Evolutionary conservation across 2,113 vertebrate genomes (phyloP), one percentile per base, ranked within the genome.

Genomic region (Nothobranchius furzeri): DNA sequence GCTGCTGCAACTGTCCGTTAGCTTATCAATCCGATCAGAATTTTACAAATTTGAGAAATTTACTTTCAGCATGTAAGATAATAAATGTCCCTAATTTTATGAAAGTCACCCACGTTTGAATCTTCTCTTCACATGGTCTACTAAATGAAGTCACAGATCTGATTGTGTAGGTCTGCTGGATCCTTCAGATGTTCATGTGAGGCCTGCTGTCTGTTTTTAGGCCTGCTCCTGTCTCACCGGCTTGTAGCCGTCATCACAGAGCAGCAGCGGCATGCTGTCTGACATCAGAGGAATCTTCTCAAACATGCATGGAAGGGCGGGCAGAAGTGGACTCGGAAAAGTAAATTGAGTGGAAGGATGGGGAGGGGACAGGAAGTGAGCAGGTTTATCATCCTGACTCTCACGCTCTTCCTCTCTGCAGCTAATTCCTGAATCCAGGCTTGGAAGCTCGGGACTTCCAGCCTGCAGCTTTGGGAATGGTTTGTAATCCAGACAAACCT

Each of bases 361-460:
- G 8, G 50, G 49, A 36, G 77, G 47, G 56, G 45, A 53, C 12
- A 43, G 46, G 36, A 76, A 60, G 20, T 6, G 14, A 2, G 59
- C 70, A 2, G 60, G 9, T 0, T 1, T 1, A 0, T 74, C 78
- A 36, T 79, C 82, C 49, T 78, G 68, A 13, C 3, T 76, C 70
- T 76, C 75, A 60, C 64, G 73, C 66, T 75, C 75, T 57, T 76
- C 66, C 0, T 24, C 30, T 5, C 52, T 73, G 0, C 60, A 64
- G 11, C 64, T 45, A 0, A 85, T 37, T 0, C 85, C 86, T 4
- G 86, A 90, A 25, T 91, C 91, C 2, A 78, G 25, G 49, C 79
- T 88, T 0, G 51, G 56, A 2, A 86, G 67, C 42, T 83, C 83
- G 4, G 40, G 9, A 14, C 42, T 57, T 6, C 61, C 17, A 2